Base-by-base conservation (phyloP, 2,113 vertebrate genomes). In the Recurvirostra avosetta region DNA sequence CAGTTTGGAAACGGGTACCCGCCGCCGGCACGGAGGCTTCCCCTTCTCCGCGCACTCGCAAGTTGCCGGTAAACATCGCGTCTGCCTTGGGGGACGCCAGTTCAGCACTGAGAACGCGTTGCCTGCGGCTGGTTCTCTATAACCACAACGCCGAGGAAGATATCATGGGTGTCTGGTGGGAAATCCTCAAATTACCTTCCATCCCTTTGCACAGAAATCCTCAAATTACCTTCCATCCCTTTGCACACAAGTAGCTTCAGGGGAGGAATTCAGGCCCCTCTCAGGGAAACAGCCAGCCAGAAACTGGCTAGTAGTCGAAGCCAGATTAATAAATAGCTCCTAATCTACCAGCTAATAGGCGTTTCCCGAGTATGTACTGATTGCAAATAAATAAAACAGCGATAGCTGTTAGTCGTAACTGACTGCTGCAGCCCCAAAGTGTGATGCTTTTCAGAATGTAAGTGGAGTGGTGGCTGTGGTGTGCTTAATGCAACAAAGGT, bases 21-120 rank as follows among this genome's bases (percentile, higher is more conserved):
- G 41, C 45, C 4, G 2, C 4, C 50, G 15, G 32, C 6, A 2
- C 5, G 5, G 0, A 12, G 25, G 5, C 26, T 75, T 40, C 55
- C 61, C 19, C 34, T 38, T 49, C 50, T 25, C 21, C 49, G 1
- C 70, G 5, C 17, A 0, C 25, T 13, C 10, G 15, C 32, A 13
- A 26, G 11, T 7, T 71, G 53, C 47, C 18, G 12, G 5, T 27
- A 49, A 79, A 5, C n/a, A 1, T 2, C 4, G 45, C 3, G 1
- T 6, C n/a, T n/a, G 68, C 38, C 50, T 1, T 1, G 4, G 2
- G 21, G 45, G 32, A 50, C 52, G 32, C 32, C 27, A 2, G 6
- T 17, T 11, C 1, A 25, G 61, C 16, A 2, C 0, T 38, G 67
- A 5, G 15, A 38, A 6, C 6, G 3, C 8, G 0, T 1, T 0